These are phyloP conservation scores for Trissolcus brochymenae DNA, from an alignment of 2,888 invertebrate species.

Conservation along the genomic window DNA sequence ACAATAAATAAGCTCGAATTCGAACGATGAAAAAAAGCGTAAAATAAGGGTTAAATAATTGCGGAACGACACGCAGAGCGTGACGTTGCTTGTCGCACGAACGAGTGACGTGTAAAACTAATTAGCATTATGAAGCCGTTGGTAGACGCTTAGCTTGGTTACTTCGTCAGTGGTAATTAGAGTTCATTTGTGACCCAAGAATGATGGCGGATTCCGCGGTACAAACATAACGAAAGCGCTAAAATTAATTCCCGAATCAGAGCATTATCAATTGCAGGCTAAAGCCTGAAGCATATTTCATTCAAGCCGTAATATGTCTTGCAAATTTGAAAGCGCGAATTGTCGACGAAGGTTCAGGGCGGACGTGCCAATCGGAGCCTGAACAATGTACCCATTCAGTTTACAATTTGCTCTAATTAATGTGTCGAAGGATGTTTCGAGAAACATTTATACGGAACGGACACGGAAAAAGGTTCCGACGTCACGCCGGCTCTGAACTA, in stretches of 20 bases:
- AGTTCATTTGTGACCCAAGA: conserved; percentile 44
- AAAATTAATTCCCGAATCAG: conserved; percentile 35
- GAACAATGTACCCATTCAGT: conserved; percentile 35
- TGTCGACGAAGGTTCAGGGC: conserved; percentile 6
- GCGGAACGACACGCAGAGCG: conserved; percentile 14
- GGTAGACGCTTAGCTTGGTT: conserved; percentile 41
- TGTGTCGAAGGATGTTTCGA: conserved; percentile 28
- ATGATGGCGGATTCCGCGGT: conserved; percentile 11
- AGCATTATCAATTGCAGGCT: conserved; percentile 41
- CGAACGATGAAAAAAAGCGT: conserved; percentile 5
- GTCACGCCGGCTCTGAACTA: conserved; percentile 27
- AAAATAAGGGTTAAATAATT: conserved; percentile 30
- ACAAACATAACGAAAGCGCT: conserved; percentile 15
- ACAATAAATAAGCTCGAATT: conserved; percentile 20
- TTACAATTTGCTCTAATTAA: conserved; percentile 43
- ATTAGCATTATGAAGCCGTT: conserved; percentile 46
- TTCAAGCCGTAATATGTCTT: conserved; percentile 23
- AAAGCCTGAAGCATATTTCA: conserved; percentile 20
- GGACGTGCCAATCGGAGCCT: conserved; percentile 3
- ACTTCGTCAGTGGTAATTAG: conserved; percentile 45
- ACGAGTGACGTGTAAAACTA: conserved; percentile 51
- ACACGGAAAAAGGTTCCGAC: too few species aligned
- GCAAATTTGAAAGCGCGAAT: conserved; percentile 13
- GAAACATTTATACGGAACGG: too few species aligned
- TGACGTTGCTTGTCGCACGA: conserved; percentile 3